A percentile compares a stretch with the other conserved stretches of the same genome.
These are phyloP conservation scores for Neodiprion lecontei DNA, from an alignment of 1,140 invertebrate species.

Conservation along the genomic window DNA sequence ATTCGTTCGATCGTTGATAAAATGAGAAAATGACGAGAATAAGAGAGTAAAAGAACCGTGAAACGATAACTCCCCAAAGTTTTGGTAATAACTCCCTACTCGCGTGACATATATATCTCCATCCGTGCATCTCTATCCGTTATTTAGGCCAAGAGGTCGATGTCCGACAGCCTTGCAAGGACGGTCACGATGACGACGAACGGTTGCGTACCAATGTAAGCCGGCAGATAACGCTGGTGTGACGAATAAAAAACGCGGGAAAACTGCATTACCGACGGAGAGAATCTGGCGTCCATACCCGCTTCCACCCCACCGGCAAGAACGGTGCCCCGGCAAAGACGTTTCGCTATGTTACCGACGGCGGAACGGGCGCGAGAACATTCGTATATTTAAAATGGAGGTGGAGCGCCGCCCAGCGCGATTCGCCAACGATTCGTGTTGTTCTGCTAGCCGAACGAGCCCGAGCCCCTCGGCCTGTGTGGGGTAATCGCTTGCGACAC, in stretches of 20 bases:
- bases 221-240: conserved; percentile 31
- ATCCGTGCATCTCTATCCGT: neutral
- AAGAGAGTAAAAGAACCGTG: too few species aligned
- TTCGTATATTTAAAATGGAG: neutral
- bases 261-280: neutral
- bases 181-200: conserved; percentile 34
- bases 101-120: neutral
- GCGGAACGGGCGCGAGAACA: neutral
- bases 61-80: too few species aligned
- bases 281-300: neutral
- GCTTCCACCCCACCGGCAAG: neutral
- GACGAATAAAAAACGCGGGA: neutral
- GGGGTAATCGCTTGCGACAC: conserved; percentile 22
- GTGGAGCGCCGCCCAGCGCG: neutral
- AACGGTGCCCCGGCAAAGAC: neutral
- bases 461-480: neutral
- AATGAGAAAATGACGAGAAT: too few species aligned
- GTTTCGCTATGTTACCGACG: conserved; percentile 16
- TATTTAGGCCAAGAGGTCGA: conserved; percentile 52
- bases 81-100: too few species aligned
- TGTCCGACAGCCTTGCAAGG: conserved; percentile 60
- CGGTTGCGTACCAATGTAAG: neutral
- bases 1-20: too few species aligned
- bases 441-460: too few species aligned
- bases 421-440: neutral